Conservation (phyloP, 2,113 vertebrate species). For the Nothobranchius kuhntae region DNA sequence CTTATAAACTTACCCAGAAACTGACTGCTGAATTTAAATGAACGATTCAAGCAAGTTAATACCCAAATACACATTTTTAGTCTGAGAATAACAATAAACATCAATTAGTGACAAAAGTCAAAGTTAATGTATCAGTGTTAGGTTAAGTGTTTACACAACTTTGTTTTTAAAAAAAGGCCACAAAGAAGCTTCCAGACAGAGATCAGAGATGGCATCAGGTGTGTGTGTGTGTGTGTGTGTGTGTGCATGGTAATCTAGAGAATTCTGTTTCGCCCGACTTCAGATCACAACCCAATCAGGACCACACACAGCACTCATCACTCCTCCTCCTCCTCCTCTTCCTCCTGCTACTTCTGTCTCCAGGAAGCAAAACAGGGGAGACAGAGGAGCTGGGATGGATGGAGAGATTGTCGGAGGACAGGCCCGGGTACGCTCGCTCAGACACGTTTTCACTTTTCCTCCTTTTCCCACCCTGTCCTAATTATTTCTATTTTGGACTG, state of each 20-base stretch:
- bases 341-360: slow-evolving; percentile 33
- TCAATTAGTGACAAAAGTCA: no score
- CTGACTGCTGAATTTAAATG: no score
- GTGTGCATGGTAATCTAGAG: slow-evolving; percentile 67
- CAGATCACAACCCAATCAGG: slow-evolving; percentile 57
- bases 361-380: slow-evolving; percentile 55
- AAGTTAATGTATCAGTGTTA: no score
- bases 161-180: background rate
- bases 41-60: no score
- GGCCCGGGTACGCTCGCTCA: slow-evolving; percentile 58
- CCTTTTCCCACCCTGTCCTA: slow-evolving; percentile 75
- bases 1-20: no score
- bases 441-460: slow-evolving; percentile 83
- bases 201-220: slow-evolving; percentile 32
- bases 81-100: no score
- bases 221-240: slow-evolving; percentile 66
- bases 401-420: slow-evolving; percentile 44
- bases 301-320: slow-evolving; percentile 46
- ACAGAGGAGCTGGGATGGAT: slow-evolving; percentile 45
- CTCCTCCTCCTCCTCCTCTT: slow-evolving; percentile 5
- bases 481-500: slow-evolving; percentile 77
- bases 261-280: slow-evolving; percentile 39
- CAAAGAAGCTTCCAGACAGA: slow-evolving; percentile 12
- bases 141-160: background rate
- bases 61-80: no score